Evolutionary conservation across 2,797 vertebrate species (phyloP).

Genomic region (Triplophysa yarkandensis): DNA sequence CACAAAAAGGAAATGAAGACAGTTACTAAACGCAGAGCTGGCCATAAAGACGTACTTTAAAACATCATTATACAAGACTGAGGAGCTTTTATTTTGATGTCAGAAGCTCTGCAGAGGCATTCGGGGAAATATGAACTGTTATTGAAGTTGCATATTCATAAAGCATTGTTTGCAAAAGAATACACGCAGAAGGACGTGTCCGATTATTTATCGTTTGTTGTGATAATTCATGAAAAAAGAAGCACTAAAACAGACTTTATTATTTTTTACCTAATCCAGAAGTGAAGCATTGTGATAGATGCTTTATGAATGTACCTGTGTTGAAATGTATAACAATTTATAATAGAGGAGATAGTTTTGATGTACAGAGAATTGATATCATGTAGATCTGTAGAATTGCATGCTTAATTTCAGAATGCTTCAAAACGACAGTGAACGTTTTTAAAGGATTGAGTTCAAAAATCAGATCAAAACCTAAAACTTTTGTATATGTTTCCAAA

Average conservation of each 20-base stretch:
- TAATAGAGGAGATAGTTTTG: slow-evolving; percentile 78
- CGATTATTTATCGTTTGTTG: slow-evolving; percentile 66
- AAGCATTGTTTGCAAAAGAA: slow-evolving; percentile 69
- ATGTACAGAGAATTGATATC: slow-evolving; percentile 65
- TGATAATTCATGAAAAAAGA: slow-evolving; percentile 61
- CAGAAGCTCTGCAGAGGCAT: slow-evolving; percentile 36
- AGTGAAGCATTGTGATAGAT: slow-evolving; percentile 72
- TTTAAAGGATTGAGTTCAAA: slow-evolving; percentile 51
- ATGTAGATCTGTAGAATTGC: slow-evolving; percentile 72
- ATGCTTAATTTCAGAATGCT: slow-evolving; percentile 77
- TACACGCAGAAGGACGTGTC: slow-evolving; percentile 58
- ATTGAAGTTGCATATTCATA: slow-evolving; percentile 74
- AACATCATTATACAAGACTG: slow-evolving; percentile 57
- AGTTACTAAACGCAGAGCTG: slow-evolving; percentile 30
- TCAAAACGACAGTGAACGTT: slow-evolving; percentile 67
- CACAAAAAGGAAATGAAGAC: slow-evolving; percentile 33
- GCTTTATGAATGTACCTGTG: slow-evolving; percentile 81
- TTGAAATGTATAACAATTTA: slow-evolving; percentile 68
- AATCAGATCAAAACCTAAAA: slow-evolving; percentile 61
- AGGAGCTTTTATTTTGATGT: slow-evolving; percentile 60
- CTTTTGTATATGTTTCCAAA: slow-evolving; percentile 79
- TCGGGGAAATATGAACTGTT: slow-evolving; percentile 61
- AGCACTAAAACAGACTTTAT: slow-evolving; percentile 50
- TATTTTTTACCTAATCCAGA: slow-evolving; percentile 59
- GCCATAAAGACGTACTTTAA: slow-evolving; percentile 30